phyloP scores from a whole-genome alignment of 2,113 vertebrate species.

The Gymnobelideus leadbeateri region DNA sequence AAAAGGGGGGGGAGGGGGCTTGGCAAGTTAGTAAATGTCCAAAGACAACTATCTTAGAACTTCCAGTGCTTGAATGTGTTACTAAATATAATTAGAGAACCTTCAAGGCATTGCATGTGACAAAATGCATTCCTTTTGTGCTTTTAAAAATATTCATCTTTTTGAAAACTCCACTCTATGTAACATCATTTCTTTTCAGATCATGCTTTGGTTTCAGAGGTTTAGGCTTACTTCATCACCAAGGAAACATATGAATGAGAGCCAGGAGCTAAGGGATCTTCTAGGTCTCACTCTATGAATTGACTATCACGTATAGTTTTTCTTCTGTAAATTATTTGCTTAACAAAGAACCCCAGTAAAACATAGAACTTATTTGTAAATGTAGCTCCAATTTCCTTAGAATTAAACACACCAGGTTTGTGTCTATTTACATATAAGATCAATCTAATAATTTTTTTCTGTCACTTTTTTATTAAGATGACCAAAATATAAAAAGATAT shows the following conservation, averaged over 20 bases:
- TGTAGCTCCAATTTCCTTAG: background rate
- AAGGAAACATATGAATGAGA: background rate
- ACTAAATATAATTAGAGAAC: background rate
- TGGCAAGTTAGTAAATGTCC: background rate
- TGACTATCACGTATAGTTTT: background rate
- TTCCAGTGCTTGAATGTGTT: slow-evolving; percentile 1
- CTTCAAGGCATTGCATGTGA: background rate
- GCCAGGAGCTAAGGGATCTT: background rate
- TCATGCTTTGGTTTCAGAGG: background rate
- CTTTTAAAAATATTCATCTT: background rate
- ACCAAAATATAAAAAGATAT: background rate
- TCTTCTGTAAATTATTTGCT: background rate
- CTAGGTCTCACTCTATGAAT: background rate
- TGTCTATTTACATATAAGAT: background rate
- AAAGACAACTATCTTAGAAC: slow-evolving; percentile 1
- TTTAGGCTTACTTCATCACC: background rate
- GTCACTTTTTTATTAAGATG: background rate
- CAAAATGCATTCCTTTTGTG: background rate
- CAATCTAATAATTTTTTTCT: background rate
- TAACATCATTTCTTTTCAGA: background rate
- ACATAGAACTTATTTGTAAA: background rate
- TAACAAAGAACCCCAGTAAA: background rate
- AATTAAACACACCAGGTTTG: background rate
- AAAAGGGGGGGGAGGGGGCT: background rate
- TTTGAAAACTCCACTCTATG: background rate